Evolutionary conservation across 1,140 invertebrate genomes (phyloP).

Genomic region (Drosophila saltans): DNA sequence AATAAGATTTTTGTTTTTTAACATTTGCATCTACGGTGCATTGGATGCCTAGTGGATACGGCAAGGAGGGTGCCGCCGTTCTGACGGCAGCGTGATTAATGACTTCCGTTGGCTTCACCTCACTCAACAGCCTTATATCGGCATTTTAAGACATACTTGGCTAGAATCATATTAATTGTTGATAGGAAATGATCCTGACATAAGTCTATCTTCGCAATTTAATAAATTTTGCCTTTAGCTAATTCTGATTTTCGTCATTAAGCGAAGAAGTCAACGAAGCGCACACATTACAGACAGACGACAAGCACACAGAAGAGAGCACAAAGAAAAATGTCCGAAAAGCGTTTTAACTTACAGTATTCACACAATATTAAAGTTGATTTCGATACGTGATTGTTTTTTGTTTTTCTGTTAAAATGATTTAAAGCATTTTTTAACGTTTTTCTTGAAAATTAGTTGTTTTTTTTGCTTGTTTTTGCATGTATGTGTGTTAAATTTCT

Average conservation of each 20-base stretch:
- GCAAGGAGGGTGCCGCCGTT: conserved; percentile 29
- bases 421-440: conserved; percentile 32
- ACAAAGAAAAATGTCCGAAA: conserved; percentile 72
- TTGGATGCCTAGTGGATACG: neutral
- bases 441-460: conserved; percentile 33
- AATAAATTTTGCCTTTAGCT: conserved; percentile 15
- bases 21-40: conserved; percentile 42
- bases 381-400: neutral
- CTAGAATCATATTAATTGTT: neutral
- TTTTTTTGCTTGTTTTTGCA: conserved; percentile 27
- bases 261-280: conserved; percentile 73
- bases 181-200: neutral
- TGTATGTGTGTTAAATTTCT: conserved; percentile 35
- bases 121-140: neutral
- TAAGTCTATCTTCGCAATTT: neutral
- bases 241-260: conserved; percentile 22
- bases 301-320: conserved; percentile 49
- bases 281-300: conserved; percentile 63
- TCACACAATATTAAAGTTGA: conserved; percentile 8
- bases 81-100: conserved; percentile 32
- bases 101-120: conserved; percentile 18
- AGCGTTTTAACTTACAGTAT: conserved; percentile 47
- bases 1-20: conserved; percentile 16
- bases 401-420: conserved; percentile 20
- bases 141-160: neutral